Percentiles rank a stretch among this genome's conserved stretches.
phyloP scores from a whole-genome alignment of 2,113 vertebrate genomes.

The Peromyscus polionotus region DNA sequence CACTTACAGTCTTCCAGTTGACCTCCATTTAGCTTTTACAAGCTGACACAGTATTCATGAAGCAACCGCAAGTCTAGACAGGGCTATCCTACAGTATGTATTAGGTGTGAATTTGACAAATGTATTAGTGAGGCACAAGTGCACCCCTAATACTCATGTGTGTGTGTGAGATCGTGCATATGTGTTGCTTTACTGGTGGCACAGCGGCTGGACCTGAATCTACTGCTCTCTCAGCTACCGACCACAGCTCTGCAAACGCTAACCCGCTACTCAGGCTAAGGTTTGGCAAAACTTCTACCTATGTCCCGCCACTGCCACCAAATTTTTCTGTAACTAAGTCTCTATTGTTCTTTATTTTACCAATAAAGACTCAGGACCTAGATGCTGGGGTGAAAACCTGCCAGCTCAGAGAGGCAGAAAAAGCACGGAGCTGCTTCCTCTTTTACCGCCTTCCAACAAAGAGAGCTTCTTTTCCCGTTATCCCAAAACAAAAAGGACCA shows the following conservation, averaged over 20 bases:
- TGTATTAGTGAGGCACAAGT: not conserved
- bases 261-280: not conserved
- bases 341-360: not conserved
- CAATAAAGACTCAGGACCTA: not conserved
- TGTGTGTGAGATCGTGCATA: not conserved
- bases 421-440: not conserved
- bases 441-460: not conserved
- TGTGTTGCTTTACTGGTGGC: not conserved
- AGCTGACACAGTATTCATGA: not conserved
- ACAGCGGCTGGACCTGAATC: not conserved
- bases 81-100: not conserved
- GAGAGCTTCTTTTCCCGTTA: not conserved
- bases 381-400: not conserved
- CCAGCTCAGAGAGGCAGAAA: not conserved
- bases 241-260: too few species aligned
- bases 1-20: not conserved
- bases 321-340: not conserved
- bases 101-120: not conserved
- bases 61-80: not conserved
- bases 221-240: not conserved
- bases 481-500: not conserved
- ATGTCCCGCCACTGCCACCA: not conserved
- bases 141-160: too few species aligned
- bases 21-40: not conserved
- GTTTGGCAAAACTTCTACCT: not conserved